Evolutionary conservation across 37 sponge, comb jelly and placozoan species (phyloP).

Genomic region (Oopsacas minuta): DNA sequence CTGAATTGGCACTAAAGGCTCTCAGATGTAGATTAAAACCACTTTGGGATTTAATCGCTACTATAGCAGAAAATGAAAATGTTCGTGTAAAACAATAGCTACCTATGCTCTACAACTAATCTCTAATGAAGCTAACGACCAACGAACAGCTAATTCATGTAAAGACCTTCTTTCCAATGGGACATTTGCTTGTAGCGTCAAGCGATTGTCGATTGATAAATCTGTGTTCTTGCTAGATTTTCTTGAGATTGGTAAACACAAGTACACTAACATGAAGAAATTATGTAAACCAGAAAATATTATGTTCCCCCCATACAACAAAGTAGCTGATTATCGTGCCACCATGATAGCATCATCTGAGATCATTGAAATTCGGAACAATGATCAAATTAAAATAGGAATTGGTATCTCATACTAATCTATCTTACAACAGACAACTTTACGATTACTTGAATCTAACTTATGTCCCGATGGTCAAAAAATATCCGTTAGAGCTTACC

Average conservation of each 20-base stretch:
- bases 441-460: neutral
- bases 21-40: neutral
- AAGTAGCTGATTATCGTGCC: neutral
- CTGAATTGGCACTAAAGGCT: neutral
- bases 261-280: neutral
- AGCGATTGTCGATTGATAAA: neutral
- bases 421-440: neutral
- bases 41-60: neutral
- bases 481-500: neutral
- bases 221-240: neutral
- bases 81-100: neutral
- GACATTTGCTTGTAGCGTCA: neutral
- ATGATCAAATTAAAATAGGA: neutral
- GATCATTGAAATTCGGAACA: neutral
- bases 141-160: neutral
- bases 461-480: no score
- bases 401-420: neutral
- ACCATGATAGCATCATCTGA: neutral
- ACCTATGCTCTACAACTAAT: neutral
- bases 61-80: neutral
- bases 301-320: neutral
- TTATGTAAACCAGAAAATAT: neutral
- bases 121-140: neutral
- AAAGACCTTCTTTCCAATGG: neutral
- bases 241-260: neutral